Base-by-base conservation (phyloP, 2,113 vertebrate species). In the Carassius carassius region DNA sequence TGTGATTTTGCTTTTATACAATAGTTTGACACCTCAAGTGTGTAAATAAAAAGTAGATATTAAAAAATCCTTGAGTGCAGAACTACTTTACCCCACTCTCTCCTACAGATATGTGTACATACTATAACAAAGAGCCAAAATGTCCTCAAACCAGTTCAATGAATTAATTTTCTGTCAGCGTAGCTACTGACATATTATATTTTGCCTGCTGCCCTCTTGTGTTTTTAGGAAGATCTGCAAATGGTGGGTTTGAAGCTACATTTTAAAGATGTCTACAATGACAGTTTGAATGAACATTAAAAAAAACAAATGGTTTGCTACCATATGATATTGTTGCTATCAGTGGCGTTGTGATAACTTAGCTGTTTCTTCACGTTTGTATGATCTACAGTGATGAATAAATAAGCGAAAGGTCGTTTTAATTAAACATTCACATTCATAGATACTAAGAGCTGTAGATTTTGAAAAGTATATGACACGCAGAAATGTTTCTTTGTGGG, bases 161-260 rank as follows among this genome's bases (percentile, higher is more conserved):
- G 13, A 75, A 75, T 8, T 47, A 51, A 25, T 17, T 29, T 32
- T 21, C 47, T 56, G 21, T 47, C 4, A 13, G 16, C 19, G 47
- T 29, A 23, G 29, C 8, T 49, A 2, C 29, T 37, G 17, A 63
- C 21, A 6, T n/a, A 78, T 60, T 62, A 25, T 63, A 23, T 47
- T 79, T 47, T 63, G 58, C 12, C 5, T 63, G 77, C 78, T 69
- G 78, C 78, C 78, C 44, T 19, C 62, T 1, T 51, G 60, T 81
- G 78, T 81, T 69, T 25, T 9, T 69, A 81, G 3, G 5, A n/a
- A 49, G 11, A 81, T 14, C 16, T 51, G 13, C 60, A 81, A 29
- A 25, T 56, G 25, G 16, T 12, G 51, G 7, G 9, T 69, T 69
- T 69, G 5, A 69, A 69, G 29, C 4, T 69, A 35, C 14, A 69